phyloP scores from a whole-genome alignment of 2,888 invertebrate species.

The Ceriagrion tenellum region DNA sequence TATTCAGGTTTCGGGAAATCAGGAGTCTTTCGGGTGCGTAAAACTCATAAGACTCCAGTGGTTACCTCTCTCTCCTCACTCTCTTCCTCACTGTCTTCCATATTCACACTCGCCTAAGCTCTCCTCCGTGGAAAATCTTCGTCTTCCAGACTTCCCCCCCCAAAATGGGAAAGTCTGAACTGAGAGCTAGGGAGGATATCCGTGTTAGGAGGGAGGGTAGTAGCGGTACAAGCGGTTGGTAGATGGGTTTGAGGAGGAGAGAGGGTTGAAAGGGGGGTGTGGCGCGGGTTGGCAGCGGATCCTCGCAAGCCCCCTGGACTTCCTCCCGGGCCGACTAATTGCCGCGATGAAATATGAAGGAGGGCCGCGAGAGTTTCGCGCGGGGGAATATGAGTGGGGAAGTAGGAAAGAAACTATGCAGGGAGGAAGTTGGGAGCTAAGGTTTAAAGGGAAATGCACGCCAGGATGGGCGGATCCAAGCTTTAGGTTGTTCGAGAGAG shows the following conservation, averaged over 20 bases:
- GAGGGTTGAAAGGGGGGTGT: background rate
- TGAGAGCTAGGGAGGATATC: background rate
- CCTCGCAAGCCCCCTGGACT: background rate
- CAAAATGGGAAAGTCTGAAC: background rate
- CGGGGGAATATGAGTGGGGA: background rate
- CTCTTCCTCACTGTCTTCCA: background rate
- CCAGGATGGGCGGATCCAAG: background rate
- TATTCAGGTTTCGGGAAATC: no score
- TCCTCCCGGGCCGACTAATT: constrained; percentile 3
- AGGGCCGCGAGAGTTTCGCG: background rate
- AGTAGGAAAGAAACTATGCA: background rate
- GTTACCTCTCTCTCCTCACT: no score
- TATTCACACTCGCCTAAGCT: background rate
- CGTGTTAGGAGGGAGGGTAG: background rate
- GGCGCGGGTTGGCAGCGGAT: background rate
- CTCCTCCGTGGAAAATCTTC: background rate
- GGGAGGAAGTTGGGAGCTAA: background rate
- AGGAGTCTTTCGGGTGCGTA: no score
- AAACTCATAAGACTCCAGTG: no score
- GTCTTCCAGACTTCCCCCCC: background rate
- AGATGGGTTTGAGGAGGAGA: no score
- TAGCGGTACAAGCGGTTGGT: background rate
- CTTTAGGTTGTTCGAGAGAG: no score
- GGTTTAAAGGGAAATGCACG: background rate
- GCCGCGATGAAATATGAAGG: constrained; percentile 37